These are phyloP conservation scores for Sorex maritimensis DNA, from an alignment of 2,797 vertebrate species.

Conservation along the genomic window DNA sequence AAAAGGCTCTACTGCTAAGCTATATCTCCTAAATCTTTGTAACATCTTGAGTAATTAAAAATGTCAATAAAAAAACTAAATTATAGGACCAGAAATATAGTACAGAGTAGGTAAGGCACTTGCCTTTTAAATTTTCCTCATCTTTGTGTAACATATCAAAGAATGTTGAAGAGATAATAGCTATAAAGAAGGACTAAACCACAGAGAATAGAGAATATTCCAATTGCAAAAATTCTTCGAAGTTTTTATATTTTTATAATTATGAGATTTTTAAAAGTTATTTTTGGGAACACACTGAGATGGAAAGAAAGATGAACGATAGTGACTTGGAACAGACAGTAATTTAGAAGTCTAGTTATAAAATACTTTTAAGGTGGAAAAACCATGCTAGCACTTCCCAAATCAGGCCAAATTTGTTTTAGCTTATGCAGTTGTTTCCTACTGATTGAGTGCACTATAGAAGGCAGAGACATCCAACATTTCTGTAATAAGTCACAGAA, in stretches of 20 bases:
- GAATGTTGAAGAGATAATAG: not conserved
- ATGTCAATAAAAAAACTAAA: too few relatives aligned
- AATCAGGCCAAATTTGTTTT: slow-evolving; percentile 75
- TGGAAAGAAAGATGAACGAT: slow-evolving; percentile 66
- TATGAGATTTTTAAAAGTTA: slow-evolving; percentile 51
- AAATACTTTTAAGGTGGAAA: slow-evolving; percentile 80
- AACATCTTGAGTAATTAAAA: too few relatives aligned
- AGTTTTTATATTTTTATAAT: slow-evolving; percentile 36
- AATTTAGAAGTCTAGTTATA: slow-evolving; percentile 69
- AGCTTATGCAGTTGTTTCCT: slow-evolving; percentile 75
- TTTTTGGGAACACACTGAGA: slow-evolving; percentile 66
- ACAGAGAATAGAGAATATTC: not conserved
- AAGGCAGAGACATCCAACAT: slow-evolving; percentile 69
- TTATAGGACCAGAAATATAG: too few relatives aligned
- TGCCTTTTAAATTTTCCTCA: not conserved
- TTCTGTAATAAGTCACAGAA: slow-evolving; percentile 76
- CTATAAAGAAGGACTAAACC: too few relatives aligned
- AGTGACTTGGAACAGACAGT: slow-evolving; percentile 60
- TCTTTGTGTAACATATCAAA: not conserved
- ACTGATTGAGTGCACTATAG: slow-evolving; percentile 70
- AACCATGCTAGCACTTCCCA: slow-evolving; percentile 48
- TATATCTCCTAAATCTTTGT: too few relatives aligned
- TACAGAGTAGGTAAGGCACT: too few relatives aligned
- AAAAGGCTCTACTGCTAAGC: too few relatives aligned
- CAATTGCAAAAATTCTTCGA: slow-evolving; percentile 59